A percentile compares a stretch with the other conserved stretches of the same genome.
phyloP scores from a whole-genome alignment of 2,888 invertebrate genomes.

The Bombylius major region DNA sequence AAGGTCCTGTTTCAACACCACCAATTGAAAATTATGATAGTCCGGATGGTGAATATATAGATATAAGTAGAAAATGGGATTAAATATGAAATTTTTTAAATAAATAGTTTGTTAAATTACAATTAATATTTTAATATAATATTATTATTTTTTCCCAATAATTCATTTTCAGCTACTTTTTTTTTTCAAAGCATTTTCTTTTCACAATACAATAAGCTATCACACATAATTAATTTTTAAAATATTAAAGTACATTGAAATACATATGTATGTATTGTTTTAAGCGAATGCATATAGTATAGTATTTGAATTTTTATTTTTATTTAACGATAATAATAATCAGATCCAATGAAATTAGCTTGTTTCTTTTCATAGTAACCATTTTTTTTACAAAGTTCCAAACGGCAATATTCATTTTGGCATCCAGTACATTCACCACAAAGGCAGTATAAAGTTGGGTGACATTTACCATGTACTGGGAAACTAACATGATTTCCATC shows the following conservation, averaged over 20 bases:
- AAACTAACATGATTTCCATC: not conserved
- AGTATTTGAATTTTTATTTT: too few relatives aligned
- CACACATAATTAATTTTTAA: too few relatives aligned
- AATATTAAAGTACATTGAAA: too few relatives aligned
- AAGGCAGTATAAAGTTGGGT: not conserved
- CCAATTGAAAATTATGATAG: slow-evolving; percentile 65
- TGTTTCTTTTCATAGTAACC: slow-evolving; percentile 1
- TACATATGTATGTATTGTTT: too few relatives aligned
- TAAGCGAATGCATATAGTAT: too few relatives aligned
- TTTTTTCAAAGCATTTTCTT: too few relatives aligned
- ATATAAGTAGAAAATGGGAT: slow-evolving; percentile 69
- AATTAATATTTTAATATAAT: too few relatives aligned
- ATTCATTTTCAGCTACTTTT: too few relatives aligned
- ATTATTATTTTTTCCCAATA: too few relatives aligned
- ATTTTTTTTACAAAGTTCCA: slow-evolving; percentile 1
- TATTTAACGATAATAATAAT: not conserved
- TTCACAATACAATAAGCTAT: too few relatives aligned
- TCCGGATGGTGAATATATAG: slow-evolving; percentile 83
- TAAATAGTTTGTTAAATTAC: not conserved
- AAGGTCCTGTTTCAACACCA: slow-evolving; percentile 73
- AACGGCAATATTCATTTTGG: not conserved
- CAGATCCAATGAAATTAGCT: not conserved
- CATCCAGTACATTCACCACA: slow-evolving; percentile 4
- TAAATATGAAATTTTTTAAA: slow-evolving; percentile 21
- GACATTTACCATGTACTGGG: not conserved